Percentiles rank a stretch among this genome's conserved stretches.
These are phyloP conservation scores for Urosaurus nigricauda DNA, from an alignment of 2,797 vertebrate genomes.

Conservation along the genomic window DNA sequence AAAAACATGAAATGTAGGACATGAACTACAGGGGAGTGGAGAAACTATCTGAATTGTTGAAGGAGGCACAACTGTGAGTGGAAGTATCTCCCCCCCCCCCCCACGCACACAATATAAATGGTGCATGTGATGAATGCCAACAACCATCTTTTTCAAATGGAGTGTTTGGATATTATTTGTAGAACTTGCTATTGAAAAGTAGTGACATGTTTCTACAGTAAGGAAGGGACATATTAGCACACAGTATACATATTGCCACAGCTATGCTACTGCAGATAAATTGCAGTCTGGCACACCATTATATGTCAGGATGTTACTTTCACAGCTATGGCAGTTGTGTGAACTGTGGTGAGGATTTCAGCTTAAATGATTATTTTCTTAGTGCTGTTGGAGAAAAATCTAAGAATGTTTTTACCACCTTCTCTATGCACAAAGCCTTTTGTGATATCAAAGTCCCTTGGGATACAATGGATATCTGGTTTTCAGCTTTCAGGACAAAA, in stretches of 20 bases:
- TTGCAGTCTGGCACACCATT: not conserved
- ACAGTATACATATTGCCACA: too few relatives aligned
- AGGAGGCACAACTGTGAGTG: not conserved
- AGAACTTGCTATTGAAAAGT: not conserved
- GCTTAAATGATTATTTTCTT: constrained; percentile 1
- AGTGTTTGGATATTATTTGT: not conserved
- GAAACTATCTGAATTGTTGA: not conserved
- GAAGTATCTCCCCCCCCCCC: not conserved
- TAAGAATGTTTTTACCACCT: not conserved
- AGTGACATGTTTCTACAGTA: not conserved
- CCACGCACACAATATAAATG: not conserved
- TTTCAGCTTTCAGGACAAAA: not conserved
- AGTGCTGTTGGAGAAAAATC: not conserved
- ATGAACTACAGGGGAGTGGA: not conserved
- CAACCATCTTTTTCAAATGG: not conserved
- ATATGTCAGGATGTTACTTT: not conserved
- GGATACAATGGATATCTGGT: not conserved
- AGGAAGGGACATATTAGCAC: not conserved
- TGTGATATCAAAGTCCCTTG: not conserved
- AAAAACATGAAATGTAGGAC: not conserved
- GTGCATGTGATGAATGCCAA: not conserved
- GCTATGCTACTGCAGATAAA: not conserved
- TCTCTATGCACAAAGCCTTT: not conserved
- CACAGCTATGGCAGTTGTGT: not conserved
- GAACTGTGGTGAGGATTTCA: not conserved